These are phyloP conservation scores for Drosophila planitibia DNA, from an alignment of 2,888 invertebrate genomes.

Conservation along the genomic window DNA sequence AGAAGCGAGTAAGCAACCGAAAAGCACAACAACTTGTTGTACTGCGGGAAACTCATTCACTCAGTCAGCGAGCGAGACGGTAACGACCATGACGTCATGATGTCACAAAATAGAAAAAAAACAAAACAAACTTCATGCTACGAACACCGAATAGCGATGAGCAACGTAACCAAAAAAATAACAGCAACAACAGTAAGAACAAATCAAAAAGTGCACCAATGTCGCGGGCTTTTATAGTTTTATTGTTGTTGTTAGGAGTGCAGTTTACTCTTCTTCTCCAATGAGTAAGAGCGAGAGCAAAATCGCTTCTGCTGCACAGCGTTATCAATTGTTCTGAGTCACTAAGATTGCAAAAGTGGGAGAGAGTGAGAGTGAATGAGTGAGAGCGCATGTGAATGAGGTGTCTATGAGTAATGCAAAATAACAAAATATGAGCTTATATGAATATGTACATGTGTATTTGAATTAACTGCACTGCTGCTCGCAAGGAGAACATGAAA, in stretches of 20 bases:
- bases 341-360: conserved; percentile 15
- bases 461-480: conserved; percentile 38
- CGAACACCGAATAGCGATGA: neutral
- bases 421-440: conserved; percentile 16
- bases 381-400: conserved; percentile 7
- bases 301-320: neutral
- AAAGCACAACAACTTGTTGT: conserved; percentile 53
- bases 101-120: conserved; percentile 34
- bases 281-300: conserved; percentile 20
- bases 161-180: conserved; percentile 3
- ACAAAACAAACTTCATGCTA: conserved; percentile 3
- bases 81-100: conserved; percentile 62
- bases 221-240: conserved; percentile 16
- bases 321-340: conserved; percentile 40
- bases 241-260: conserved; percentile 26
- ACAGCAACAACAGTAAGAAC: neutral
- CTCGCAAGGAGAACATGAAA: conserved; percentile 39
- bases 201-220: conserved; percentile 17
- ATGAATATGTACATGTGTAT: conserved; percentile 13
- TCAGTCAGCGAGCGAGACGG: conserved; percentile 18
- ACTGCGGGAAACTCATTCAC: conserved; percentile 21
- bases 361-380: conserved; percentile 9
- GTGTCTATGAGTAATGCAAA: conserved; percentile 57
- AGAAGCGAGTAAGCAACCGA: conserved; percentile 25
- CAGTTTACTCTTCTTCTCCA: conserved; percentile 25